phyloP scores from a whole-genome alignment of 2,797 vertebrate genomes.

The Rhinichthys osculus region DNA sequence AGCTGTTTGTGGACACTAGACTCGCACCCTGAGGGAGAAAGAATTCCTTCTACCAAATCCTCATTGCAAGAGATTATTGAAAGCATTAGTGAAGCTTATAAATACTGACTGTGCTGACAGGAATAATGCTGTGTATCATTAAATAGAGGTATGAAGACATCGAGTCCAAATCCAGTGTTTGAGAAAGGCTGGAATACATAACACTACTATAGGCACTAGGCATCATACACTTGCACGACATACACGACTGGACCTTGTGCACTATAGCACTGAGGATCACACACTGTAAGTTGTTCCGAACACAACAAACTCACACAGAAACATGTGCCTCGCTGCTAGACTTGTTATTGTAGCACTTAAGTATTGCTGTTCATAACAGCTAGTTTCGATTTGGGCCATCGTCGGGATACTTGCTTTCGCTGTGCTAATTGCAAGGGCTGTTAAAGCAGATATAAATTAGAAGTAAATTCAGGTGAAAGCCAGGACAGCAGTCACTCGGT shows the following conservation, averaged over 20 bases:
- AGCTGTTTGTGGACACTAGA: constrained; percentile 40
- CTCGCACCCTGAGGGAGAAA: constrained; percentile 36
- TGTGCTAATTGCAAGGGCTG: too few species aligned
- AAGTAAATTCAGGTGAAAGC: too few species aligned
- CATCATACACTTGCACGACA: not conserved
- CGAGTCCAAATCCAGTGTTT: not conserved
- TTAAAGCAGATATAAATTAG: too few species aligned
- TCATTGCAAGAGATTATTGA: constrained; percentile 15
- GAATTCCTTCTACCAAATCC: constrained; percentile 17
- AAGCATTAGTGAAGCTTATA: constrained; percentile 26
- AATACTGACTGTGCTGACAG: constrained; percentile 1
- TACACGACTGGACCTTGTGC: not conserved
- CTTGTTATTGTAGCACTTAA: too few species aligned
- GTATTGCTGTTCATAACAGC: too few species aligned
- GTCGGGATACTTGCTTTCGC: too few species aligned
- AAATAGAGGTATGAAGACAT: not conserved
- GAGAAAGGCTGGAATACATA: constrained; percentile 5
- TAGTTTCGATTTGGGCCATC: too few species aligned
- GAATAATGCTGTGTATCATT: constrained; percentile 17
- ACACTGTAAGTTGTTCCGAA: not conserved
- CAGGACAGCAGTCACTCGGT: too few species aligned
- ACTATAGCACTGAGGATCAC: not conserved
- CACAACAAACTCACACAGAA: not conserved
- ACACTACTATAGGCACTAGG: not conserved
- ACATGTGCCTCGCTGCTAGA: not conserved